Conservation (phyloP, 2,113 vertebrate genomes). For the Anthoscopus minutus region DNA sequence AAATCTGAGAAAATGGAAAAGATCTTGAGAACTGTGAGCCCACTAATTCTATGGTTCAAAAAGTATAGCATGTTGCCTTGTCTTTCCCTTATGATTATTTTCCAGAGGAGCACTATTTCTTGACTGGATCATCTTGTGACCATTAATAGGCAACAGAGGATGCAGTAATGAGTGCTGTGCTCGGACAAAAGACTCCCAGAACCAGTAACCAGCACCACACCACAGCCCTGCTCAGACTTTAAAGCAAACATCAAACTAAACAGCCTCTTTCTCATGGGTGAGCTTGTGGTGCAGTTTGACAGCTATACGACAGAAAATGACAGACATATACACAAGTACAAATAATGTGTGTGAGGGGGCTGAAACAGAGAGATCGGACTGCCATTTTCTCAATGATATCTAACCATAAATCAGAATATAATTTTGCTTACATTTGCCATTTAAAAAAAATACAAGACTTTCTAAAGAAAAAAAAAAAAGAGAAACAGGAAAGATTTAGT, state of each 20-base stretch:
- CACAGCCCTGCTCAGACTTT: neutral
- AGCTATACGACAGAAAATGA: neutral
- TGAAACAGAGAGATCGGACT: neutral
- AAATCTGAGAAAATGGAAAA: neutral
- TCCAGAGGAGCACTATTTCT: neutral
- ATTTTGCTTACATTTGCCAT: neutral
- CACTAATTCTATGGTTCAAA: neutral
- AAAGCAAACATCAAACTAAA: neutral
- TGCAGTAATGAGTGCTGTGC: neutral
- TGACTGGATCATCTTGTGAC: neutral
- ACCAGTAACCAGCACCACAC: neutral
- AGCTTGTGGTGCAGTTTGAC: neutral
- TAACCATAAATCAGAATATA: neutral
- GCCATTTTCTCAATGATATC: neutral
- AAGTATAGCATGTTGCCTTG: neutral
- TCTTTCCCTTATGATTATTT: slow-evolving; percentile 23
- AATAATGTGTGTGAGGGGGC: neutral
- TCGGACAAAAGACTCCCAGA: neutral
- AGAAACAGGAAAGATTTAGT: accelerated
- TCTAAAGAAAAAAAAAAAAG: neutral
- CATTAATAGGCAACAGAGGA: neutral
- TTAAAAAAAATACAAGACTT: neutral
- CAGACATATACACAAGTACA: neutral
- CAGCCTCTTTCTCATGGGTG: neutral
- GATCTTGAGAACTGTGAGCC: neutral